Base-by-base conservation (phyloP, 2,888 invertebrate species). In the Gastrophysa polygoni region DNA sequence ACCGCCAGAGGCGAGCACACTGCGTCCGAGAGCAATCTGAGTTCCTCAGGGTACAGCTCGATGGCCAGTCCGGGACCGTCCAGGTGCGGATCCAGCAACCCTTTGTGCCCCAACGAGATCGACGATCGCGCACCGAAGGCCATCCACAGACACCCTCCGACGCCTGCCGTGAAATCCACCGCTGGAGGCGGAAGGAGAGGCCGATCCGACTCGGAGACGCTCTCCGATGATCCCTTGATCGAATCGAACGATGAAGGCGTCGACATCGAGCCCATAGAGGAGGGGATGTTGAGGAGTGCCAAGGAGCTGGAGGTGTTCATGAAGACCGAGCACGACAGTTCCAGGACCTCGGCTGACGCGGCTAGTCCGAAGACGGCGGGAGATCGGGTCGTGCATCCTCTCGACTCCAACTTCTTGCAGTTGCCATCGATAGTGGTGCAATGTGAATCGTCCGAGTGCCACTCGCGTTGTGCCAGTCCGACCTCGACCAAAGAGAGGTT, bases 61-160 rank as follows among this genome's bases (percentile, higher is more conserved):
- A 92, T 92, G 90, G 91, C 92, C 0, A 91, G 91, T 80, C 92
- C 92, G 0, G 92, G 91, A 0, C 91, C 92, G 3, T 92, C 92
- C 0, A 83, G 92, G 64, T 92, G 92, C 77, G 91, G 91, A 5
- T 92, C 92, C 0, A 91, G 89, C 74, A 92, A 92, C 78, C 92
- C 92, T 0, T 78, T 92, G 2, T 91, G 90, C 77, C 88, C 90
- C 1, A 88, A 88, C 10, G 90, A 91, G 82, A 88, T 88, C 85
- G 91, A 91, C 73, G 91, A 91, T 72, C 88, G 88, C 1, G 88
- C 89, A 1, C 86, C 87, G 48, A 75, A 76, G 14, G 71, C 71
- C 47, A 64, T 72, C 14, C 78, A 78, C 67, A 82, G 88, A 74
- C 85, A 88, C 63, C 85, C 88, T 38, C 24, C 70, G 16, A 70